phyloP scores from a whole-genome alignment of 2,113 vertebrate species.

The Bagarius yarrelli region DNA sequence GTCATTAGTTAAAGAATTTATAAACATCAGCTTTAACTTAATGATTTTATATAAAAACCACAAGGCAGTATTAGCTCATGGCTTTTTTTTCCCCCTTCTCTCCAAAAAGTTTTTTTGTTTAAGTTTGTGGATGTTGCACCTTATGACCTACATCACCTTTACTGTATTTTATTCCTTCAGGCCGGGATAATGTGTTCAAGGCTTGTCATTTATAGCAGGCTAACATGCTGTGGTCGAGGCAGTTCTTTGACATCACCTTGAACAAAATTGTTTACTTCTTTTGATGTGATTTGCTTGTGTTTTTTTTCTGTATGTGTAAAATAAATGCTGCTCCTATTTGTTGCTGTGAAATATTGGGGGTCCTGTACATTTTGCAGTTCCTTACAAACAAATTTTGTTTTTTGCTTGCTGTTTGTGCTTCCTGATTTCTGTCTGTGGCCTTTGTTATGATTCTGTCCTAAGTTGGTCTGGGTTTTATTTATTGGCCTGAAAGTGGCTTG shows the following conservation, averaged over 20 bases:
- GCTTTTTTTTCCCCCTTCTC: background rate
- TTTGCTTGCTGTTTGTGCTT: background rate
- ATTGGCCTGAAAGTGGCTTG: slow-evolving; percentile 20
- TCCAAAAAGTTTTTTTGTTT: background rate
- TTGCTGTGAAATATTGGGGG: background rate
- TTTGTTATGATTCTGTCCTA: slow-evolving; percentile 5
- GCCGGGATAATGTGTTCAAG: background rate
- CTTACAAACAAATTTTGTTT: background rate
- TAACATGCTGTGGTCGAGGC: slow-evolving; percentile 20
- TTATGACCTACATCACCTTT: slow-evolving; percentile 44
- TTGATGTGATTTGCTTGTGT: background rate
- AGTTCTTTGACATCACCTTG: slow-evolving; percentile 27
- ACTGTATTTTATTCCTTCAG: slow-evolving; percentile 36
- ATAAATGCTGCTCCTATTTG: too few species aligned
- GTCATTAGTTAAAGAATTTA: background rate
- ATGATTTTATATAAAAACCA: background rate
- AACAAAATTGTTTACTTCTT: background rate
- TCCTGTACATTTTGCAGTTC: background rate
- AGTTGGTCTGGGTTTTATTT: slow-evolving; percentile 25
- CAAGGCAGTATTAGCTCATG: background rate
- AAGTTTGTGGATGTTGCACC: background rate
- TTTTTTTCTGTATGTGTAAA: background rate
- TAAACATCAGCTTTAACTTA: background rate
- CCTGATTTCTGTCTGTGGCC: slow-evolving; percentile 4
- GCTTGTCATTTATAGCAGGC: slow-evolving; percentile 43